Conservation (phyloP, 1,140 invertebrate species). For the Lepidotrigona ventralis region DNA sequence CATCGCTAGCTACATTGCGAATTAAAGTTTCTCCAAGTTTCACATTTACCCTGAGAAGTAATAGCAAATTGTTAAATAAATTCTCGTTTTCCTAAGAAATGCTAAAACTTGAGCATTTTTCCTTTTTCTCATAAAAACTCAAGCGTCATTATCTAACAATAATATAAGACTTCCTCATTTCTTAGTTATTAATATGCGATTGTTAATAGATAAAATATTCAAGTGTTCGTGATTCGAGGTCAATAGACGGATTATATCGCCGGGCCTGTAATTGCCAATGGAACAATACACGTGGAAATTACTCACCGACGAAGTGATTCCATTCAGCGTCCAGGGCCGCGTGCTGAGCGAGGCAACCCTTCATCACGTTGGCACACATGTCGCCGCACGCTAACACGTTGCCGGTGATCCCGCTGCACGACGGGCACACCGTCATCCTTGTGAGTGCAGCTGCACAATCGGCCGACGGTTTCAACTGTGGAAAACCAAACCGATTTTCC, state of each 20-base stretch:
- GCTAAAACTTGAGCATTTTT: too few species aligned
- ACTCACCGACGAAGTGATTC: constrained; percentile 95
- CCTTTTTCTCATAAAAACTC: too few species aligned
- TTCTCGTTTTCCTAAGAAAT: too few species aligned
- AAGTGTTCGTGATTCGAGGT: not conserved
- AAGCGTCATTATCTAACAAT: too few species aligned
- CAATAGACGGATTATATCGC: not conserved
- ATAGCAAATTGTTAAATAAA: too few species aligned
- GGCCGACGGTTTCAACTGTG: constrained; percentile 76
- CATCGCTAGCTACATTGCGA: too few species aligned
- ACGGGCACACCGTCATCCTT: constrained; percentile 92
- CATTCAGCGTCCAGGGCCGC: constrained; percentile 91
- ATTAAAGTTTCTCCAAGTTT: too few species aligned
- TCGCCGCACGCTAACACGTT: constrained; percentile 89
- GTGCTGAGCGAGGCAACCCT: constrained; percentile 92
- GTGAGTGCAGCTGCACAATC: constrained; percentile 90
- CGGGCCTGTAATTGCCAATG: not conserved
- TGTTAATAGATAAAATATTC: not conserved
- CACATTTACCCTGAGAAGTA: too few species aligned
- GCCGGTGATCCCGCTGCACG: constrained; percentile 87
- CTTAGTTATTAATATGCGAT: not conserved
- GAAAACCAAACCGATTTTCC: constrained; percentile 13
- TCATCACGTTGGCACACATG: constrained; percentile 94
- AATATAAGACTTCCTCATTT: not conserved
- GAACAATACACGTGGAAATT: constrained; percentile 41